phyloP scores from a whole-genome alignment of 2,113 vertebrate species.

The Aleadryas rufinucha region DNA sequence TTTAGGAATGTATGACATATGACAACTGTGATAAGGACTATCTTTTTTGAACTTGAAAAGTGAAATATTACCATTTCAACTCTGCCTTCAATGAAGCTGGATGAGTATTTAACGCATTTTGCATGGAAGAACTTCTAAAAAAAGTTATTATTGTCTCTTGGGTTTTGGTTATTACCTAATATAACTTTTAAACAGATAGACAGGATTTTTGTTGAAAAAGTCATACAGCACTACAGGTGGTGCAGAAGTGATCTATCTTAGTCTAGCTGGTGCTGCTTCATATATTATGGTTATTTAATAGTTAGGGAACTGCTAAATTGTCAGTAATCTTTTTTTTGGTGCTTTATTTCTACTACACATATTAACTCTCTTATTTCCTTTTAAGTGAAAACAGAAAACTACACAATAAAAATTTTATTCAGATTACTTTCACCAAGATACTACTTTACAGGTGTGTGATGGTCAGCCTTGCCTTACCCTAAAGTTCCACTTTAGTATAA shows the following conservation, averaged over 20 bases:
- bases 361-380: background rate
- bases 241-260: background rate
- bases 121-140: background rate
- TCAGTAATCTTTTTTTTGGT: background rate
- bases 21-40: background rate
- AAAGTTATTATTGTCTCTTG: rapidly evolving
- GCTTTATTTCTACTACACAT: background rate
- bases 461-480: background rate
- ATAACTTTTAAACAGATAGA: background rate
- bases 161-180: background rate
- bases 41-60: background rate
- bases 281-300: background rate
- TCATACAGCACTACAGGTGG: background rate
- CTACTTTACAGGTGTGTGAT: background rate
- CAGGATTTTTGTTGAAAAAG: background rate
- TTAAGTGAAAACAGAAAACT: background rate
- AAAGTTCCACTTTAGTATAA: background rate
- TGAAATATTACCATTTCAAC: background rate
- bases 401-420: background rate
- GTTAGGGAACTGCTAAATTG: background rate
- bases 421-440: background rate
- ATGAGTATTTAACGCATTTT: background rate
- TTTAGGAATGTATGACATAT: background rate
- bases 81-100: background rate
- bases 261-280: background rate